phyloP scores from a whole-genome alignment of 2,888 invertebrate species.

The Cordylochernes scorpioides region DNA sequence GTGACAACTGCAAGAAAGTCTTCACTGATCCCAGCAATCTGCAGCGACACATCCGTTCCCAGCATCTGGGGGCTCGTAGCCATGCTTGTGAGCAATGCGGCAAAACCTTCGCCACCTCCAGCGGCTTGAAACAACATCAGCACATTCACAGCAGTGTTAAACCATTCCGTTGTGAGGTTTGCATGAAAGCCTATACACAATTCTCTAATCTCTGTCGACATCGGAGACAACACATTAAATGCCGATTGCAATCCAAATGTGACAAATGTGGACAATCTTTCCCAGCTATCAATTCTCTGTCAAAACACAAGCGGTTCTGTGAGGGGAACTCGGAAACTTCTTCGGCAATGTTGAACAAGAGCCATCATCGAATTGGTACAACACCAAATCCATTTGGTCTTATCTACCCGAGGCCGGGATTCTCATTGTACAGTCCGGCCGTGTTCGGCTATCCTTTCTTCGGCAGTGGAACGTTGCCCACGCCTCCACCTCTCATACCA shows the following conservation, averaged over 20 bases:
- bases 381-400: slow-evolving; percentile 35
- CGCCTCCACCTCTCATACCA: slow-evolving; percentile 20
- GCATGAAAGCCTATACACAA: slow-evolving; percentile 94
- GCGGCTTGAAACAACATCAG: slow-evolving; percentile 92
- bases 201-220: slow-evolving; percentile 98
- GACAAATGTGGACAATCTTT: slow-evolving; percentile 78
- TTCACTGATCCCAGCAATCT: slow-evolving; percentile 89
- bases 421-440: slow-evolving; percentile 26
- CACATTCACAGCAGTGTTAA: slow-evolving; percentile 96
- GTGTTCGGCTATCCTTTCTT: slow-evolving; percentile 26
- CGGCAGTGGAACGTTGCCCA: slow-evolving; percentile 10
- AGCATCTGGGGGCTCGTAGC: slow-evolving; percentile 79
- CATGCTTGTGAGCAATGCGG: slow-evolving; percentile 96
- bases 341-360: slow-evolving; percentile 11
- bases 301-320: slow-evolving; percentile 87
- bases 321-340: slow-evolving; percentile 32
- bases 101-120: slow-evolving; percentile 89
- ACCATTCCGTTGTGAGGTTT: slow-evolving; percentile 62
- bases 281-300: slow-evolving; percentile 61
- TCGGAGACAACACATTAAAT: slow-evolving; percentile 91
- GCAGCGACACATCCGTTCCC: slow-evolving; percentile 79
- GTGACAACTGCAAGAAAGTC: slow-evolving; percentile 57
- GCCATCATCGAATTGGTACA: no score
- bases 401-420: slow-evolving; percentile 37
- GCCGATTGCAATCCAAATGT: slow-evolving; percentile 77